Percentiles rank a stretch among this genome's conserved stretches.
phyloP scores from a whole-genome alignment of 2,888 invertebrate species.

The Quadroppia sp. region DNA sequence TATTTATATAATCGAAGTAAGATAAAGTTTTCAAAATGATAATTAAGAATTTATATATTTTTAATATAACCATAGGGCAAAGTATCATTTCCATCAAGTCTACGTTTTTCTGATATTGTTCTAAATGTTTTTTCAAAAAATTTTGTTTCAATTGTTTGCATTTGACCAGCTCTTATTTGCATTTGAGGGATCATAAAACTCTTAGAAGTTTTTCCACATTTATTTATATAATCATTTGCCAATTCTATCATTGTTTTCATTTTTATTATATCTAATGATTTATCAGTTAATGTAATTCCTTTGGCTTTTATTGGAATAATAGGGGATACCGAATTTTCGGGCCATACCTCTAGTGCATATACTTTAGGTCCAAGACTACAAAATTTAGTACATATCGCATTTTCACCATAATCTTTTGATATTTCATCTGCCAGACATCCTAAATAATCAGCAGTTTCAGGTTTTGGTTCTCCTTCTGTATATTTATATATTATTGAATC shows the following conservation, averaged over 20 bases:
- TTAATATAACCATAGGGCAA: constrained; percentile 25
- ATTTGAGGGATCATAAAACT: constrained; percentile 22
- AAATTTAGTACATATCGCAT: constrained; percentile 50
- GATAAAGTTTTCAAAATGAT: too few relatives aligned
- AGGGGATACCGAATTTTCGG: not conserved
- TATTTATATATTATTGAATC: constrained; percentile 51
- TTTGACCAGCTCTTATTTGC: not conserved
- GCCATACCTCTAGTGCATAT: constrained; percentile 49
- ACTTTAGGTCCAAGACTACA: constrained; percentile 52
- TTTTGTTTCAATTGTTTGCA: constrained; percentile 28
- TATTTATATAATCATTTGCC: not conserved
- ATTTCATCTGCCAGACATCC: constrained; percentile 53
- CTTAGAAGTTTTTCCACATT: not conserved
- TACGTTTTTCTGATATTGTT: constrained; percentile 29
- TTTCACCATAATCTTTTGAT: constrained; percentile 45
- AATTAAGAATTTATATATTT: too few relatives aligned
- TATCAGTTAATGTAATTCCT: constrained; percentile 19
- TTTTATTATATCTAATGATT: constrained; percentile 14
- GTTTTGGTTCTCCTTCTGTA: constrained; percentile 26
- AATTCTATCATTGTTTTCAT: constrained; percentile 17
- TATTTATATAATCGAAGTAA: too few relatives aligned
- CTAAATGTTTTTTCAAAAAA: constrained; percentile 26
- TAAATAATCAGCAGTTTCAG: constrained; percentile 49
- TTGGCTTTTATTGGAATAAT: constrained; percentile 19
- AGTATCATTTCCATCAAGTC: constrained; percentile 1